Evolutionary conservation across 2,113 vertebrate species (phyloP), one percentile per base, ranked within the genome.

Genomic region (Burhinus oedicnemus): DNA sequence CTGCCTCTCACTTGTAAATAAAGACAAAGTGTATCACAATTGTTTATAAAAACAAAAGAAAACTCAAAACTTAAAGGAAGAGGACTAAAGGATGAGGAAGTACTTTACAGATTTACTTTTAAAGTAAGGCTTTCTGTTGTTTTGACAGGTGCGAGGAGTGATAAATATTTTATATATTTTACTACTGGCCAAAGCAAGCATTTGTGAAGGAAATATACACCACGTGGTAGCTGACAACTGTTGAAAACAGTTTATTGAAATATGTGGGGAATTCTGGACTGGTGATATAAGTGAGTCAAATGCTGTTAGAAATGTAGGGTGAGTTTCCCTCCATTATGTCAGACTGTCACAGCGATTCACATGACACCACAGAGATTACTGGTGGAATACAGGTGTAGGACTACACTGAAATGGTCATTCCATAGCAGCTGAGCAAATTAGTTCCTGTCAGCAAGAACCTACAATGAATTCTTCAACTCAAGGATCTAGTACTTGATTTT

Each of bases 171-270:
- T 15, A 51, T 32, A 3, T 47, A 7, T 85, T 82, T 87, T 72
- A 34, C 7, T 55, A 51, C 5, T 34, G 44, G 18, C 5, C 38
- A 85, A 75, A 76, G 9, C 6, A 89, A 71, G 2, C 5, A 52
- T 58, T 64, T 82, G 8, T 68, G 38, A 71, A 79, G 52, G 60
- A 88, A 96, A 74, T 11, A 71, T 20, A 57, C 3, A 82, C 11
- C 11, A 22, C 0, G 0, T 57, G 12, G 11, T 44, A 40, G 21
- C 0, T 45, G 51, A 25, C 9, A 57, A 15, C 12, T 54, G 16
- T 55, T 93, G n/a, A 62, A 94, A 88, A 77, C 4, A 5, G 9
- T 32, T 94, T 20, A n/a, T 2, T 44, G 20, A 79, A 69, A 49
- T 69, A 13, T 62, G 15, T 57, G 22, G 6, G 34, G n/a, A 47